Base-by-base conservation (phyloP, 64 coral and sea anemone species). In the Montipora sp. region DNA sequence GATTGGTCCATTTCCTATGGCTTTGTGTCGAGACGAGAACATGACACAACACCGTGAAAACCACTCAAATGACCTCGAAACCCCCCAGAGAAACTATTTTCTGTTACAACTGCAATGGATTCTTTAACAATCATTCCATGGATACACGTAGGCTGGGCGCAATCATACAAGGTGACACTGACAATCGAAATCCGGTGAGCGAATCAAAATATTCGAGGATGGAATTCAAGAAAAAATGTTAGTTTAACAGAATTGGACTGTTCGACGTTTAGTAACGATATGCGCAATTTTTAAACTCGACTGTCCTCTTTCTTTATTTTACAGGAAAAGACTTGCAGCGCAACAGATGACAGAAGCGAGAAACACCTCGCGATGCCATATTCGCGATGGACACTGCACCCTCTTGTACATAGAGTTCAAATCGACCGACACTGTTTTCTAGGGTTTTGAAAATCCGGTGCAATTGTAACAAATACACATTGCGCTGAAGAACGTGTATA, bases 341-440 rank as follows among this genome's bases (percentile, higher is more conserved):
- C 63, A 85, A 85, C 60, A 63, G 60, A 85, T 19, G 65, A 49
- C 57, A 66, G 55, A 14, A 36, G 63, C 44, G 61, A 72, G 19
- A 4, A 48, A 71, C 82, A 66, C 61, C 70, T 65, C 45, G 82
- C 8, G 46, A 82, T 82, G 27, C 36, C 22, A 44, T 3, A 12
- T 47, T 72, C 61, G 44, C 18, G 81, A 49, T 3, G 61, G 82
- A 85, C 65, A 85, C 45, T 85, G 20, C 65, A 71, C 15, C 71
- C 12, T 63, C 82, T 72, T 85, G 82, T 85, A 85, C 61, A 85
- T 85, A 85, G 45, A 85, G 65, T 85, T 65, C 61, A 85, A 70
- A 85, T 49, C 61, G 65, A 70, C 82, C 68, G 65, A 49, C 36
- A 85, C 82, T 59, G 61, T 85, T 84, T 83, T 85, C 82, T 50